Percentiles rank a stretch among this genome's conserved stretches.
Conservation (phyloP, 2,888 invertebrate genomes). For the Agelastica alni region DNA sequence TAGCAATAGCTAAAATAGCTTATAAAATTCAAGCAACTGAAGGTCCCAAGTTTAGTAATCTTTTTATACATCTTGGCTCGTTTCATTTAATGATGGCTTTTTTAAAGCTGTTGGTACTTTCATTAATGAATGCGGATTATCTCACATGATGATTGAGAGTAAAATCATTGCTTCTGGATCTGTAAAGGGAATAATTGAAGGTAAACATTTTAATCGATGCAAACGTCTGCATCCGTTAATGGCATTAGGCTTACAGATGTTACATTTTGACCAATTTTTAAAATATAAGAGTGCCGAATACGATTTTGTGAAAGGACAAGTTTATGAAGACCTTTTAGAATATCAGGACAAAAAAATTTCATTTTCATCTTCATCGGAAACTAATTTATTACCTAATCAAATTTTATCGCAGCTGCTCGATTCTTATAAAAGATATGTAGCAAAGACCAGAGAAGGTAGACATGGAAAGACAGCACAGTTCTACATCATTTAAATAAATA, state of each 20-base stretch:
- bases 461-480: slow-evolving; percentile 47
- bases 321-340: slow-evolving; percentile 25
- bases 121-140: slow-evolving; percentile 24
- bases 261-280: slow-evolving; percentile 30
- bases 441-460: slow-evolving; percentile 35
- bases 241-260: slow-evolving; percentile 32
- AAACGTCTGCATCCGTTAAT: slow-evolving; percentile 35
- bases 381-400: slow-evolving; percentile 21
- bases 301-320: slow-evolving; percentile 29
- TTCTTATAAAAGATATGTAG: slow-evolving; percentile 26
- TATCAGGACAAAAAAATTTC: slow-evolving; percentile 22
- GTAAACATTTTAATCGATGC: slow-evolving; percentile 35
- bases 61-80: slow-evolving; percentile 47
- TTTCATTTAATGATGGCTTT: slow-evolving; percentile 44
- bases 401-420: slow-evolving; percentile 12
- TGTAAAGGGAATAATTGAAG: slow-evolving; percentile 33
- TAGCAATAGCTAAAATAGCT: slow-evolving; percentile 43
- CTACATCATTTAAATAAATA: too few species aligned
- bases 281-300: slow-evolving; percentile 19
- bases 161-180: slow-evolving; percentile 34
- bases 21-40: slow-evolving; percentile 40
- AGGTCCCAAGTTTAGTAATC: slow-evolving; percentile 40
- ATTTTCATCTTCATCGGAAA: slow-evolving; percentile 1
- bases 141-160: slow-evolving; percentile 22
- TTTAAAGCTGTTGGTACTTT: slow-evolving; percentile 34